phyloP scores from a whole-genome alignment of 2,113 vertebrate genomes.

The Gadus chalcogrammus region DNA sequence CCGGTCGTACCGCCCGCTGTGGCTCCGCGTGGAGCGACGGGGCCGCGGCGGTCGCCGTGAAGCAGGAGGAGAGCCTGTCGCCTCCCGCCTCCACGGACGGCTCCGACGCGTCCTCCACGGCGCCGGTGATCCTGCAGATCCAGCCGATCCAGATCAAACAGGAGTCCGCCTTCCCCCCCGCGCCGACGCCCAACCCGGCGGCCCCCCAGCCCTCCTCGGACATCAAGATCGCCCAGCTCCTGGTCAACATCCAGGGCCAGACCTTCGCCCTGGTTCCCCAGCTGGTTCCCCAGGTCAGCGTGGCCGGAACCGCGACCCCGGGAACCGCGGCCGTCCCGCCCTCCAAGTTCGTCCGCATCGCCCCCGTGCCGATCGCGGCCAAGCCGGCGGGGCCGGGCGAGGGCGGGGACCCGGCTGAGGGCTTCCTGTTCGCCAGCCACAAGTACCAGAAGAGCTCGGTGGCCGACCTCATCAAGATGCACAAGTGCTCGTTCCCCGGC shows the following conservation, averaged over 20 bases:
- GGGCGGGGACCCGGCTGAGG: constrained; percentile 62
- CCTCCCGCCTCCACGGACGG: constrained; percentile 62
- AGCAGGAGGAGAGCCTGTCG: constrained; percentile 68
- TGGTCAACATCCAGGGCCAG: constrained; percentile 97
- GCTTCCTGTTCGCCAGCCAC: constrained; percentile 80
- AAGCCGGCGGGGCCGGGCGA: constrained; percentile 84
- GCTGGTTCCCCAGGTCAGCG: constrained; percentile 79
- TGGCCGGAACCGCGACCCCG: constrained; percentile 61
- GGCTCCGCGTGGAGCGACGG: background rate
- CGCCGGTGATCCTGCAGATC: constrained; percentile 88
- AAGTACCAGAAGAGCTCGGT: constrained; percentile 92
- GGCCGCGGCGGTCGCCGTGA: constrained; percentile 22
- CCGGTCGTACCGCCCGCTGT: constrained; percentile 3
- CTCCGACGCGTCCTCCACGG: constrained; percentile 49
- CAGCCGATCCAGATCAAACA: constrained; percentile 91
- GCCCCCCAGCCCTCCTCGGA: constrained; percentile 71
- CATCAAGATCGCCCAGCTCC: constrained; percentile 93
- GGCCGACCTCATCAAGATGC: constrained; percentile 98
- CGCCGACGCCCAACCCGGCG: constrained; percentile 39
- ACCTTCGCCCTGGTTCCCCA: constrained; percentile 96
- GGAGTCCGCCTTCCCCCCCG: constrained; percentile 58
- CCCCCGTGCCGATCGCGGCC: constrained; percentile 93
- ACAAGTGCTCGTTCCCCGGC: constrained; percentile 95
- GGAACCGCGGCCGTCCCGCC: constrained; percentile 41
- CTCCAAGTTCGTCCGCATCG: constrained; percentile 94